These are phyloP conservation scores for Stigmatopora argus DNA, from an alignment of 2,113 vertebrate species.

Conservation along the genomic window DNA sequence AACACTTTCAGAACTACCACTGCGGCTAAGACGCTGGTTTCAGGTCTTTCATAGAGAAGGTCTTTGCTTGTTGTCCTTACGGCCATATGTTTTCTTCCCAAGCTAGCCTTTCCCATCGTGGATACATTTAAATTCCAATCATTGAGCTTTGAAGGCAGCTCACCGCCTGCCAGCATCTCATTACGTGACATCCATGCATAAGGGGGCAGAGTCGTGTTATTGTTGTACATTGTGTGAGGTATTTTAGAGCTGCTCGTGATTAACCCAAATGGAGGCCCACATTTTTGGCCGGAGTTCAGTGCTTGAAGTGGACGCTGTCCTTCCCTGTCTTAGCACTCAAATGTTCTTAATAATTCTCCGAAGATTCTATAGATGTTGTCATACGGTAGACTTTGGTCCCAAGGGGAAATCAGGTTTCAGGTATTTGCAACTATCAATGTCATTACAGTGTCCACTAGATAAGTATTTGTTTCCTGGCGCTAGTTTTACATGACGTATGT, in stretches of 20 bases:
- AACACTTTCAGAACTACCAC: conserved; percentile 44
- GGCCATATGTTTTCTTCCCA: conserved; percentile 19
- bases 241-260: conserved; percentile 54
- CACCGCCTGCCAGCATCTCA: conserved; percentile 47
- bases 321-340: conserved; percentile 42
- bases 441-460: neutral
- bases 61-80: conserved; percentile 21
- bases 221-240: conserved; percentile 58
- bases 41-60: conserved; percentile 18
- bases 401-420: neutral
- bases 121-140: conserved; percentile 54
- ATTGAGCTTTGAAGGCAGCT: conserved; percentile 43
- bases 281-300: conserved; percentile 51
- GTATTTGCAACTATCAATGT: neutral
- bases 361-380: conserved; percentile 43
- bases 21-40: conserved; percentile 29
- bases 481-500: neutral
- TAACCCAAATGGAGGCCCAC: conserved; percentile 52
- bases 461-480: neutral
- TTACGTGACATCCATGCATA: conserved; percentile 52
- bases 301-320: conserved; percentile 35
- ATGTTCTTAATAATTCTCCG: conserved; percentile 50
- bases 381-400: neutral
- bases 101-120: conserved; percentile 27
- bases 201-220: conserved; percentile 36